These are phyloP conservation scores for Callimico goeldii DNA, from an alignment of 2,797 vertebrate species.

Conservation along the genomic window DNA sequence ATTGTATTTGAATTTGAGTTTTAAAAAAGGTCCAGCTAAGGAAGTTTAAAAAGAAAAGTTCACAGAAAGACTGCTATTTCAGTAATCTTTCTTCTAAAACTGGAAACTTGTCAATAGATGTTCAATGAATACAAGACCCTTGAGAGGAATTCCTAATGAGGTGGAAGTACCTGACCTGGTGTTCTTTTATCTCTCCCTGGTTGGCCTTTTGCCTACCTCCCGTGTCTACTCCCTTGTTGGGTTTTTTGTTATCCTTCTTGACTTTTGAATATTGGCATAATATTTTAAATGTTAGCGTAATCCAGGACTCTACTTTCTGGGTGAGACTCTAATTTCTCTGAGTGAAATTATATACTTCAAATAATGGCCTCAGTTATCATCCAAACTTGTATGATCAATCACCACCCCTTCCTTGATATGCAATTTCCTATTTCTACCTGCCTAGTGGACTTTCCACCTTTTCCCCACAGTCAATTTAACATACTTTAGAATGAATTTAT, in stretches of 20 bases:
- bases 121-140: slow-evolving; percentile 12
- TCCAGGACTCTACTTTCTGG: not conserved
- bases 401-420: not conserved
- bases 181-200: not conserved
- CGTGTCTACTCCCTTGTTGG: not conserved
- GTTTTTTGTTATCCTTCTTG: slow-evolving; percentile 1
- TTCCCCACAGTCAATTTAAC: slow-evolving; percentile 24
- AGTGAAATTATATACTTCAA: slow-evolving; percentile 52
- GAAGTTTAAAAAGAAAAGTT: not conserved
- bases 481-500: slow-evolving; percentile 27
- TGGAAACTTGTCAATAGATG: not conserved
- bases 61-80: not conserved
- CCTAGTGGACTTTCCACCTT: not conserved
- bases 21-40: not conserved
- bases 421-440: slow-evolving; percentile 22
- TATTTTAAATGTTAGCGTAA: slow-evolving; percentile 26
- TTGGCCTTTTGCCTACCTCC: not conserved
- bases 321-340: not conserved
- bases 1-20: slow-evolving; percentile 7
- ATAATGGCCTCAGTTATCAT: slow-evolving; percentile 32
- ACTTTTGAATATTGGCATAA: slow-evolving; percentile 1
- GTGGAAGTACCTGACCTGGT: not conserved
- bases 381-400: slow-evolving; percentile 1
- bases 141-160: not conserved
- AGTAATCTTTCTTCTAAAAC: slow-evolving; percentile 27